Conservation (phyloP, 1,140 invertebrate species). For the Atopsyche davidsoni region DNA sequence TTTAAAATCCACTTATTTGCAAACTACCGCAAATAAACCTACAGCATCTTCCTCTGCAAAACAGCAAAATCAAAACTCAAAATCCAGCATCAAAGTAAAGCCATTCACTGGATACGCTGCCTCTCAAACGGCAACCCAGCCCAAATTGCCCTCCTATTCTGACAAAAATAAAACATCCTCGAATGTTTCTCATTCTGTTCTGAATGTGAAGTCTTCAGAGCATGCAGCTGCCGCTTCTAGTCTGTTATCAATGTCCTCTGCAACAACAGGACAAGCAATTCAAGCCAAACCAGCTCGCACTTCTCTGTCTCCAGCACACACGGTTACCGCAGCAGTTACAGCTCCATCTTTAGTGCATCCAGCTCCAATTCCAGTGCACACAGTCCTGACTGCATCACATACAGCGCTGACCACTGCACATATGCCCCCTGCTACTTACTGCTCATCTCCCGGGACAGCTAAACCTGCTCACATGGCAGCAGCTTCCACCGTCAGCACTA, state of each 20-base stretch:
- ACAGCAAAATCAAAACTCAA: not conserved
- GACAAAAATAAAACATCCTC: too few species aligned
- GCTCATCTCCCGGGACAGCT: constrained; percentile 30
- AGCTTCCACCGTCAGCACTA: constrained; percentile 33
- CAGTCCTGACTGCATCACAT: constrained; percentile 38
- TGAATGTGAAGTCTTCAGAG: too few species aligned
- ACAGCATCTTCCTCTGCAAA: too few species aligned
- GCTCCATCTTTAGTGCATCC: too few species aligned
- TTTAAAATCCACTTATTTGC: not conserved
- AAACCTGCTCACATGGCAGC: constrained; percentile 38
- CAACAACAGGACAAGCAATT: not conserved
- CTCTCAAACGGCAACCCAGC: too few species aligned
- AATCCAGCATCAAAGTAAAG: not conserved
- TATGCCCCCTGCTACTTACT: constrained; percentile 21
- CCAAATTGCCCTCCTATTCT: too few species aligned
- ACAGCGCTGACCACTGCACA: constrained; percentile 24
- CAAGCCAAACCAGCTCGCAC: constrained; percentile 16
- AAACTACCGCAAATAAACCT: too few species aligned
- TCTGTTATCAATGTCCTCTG: constrained; percentile 5
- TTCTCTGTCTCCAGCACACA: not conserved
- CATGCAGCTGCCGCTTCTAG: not conserved
- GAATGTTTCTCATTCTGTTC: too few species aligned
- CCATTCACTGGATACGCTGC: not conserved
- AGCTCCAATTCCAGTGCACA: too few species aligned
- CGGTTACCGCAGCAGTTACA: too few species aligned